These are phyloP conservation scores for Cyclargus thomasi DNA, from an alignment of 1,140 invertebrate species.

Conservation along the genomic window DNA sequence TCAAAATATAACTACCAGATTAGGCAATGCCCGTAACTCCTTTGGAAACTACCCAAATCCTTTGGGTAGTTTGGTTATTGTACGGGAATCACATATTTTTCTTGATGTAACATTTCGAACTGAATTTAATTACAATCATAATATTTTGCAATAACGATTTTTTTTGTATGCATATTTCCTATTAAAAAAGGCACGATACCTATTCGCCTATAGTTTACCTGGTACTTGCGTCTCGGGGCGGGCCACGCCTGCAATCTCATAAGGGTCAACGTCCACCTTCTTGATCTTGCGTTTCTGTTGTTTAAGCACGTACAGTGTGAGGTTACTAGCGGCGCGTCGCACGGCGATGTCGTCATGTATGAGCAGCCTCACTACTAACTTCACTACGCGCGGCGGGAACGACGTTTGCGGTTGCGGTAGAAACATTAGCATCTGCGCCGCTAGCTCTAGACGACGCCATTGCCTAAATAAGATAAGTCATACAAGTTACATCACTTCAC, in stretches of 20 bases:
- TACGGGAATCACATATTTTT: too few species aligned
- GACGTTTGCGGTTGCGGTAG: constrained; percentile 81
- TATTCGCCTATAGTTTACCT: constrained; percentile 33
- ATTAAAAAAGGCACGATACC: too few species aligned
- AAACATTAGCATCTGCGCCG: constrained; percentile 83
- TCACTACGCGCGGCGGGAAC: constrained; percentile 79
- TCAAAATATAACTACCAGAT: too few species aligned
- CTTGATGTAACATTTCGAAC: too few species aligned
- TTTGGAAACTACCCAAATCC: too few species aligned
- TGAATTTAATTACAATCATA: too few species aligned
- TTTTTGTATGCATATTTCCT: too few species aligned
- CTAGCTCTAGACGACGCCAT: constrained; percentile 87
- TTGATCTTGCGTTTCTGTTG: constrained; percentile 85
- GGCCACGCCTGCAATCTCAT: constrained; percentile 47
- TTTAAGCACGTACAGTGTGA: constrained; percentile 81
- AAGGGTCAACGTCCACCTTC: constrained; percentile 77
- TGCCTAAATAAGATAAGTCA: constrained; percentile 79
- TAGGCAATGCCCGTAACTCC: too few species aligned
- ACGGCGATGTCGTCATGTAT: constrained; percentile 86
- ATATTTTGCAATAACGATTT: too few species aligned
- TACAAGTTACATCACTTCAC: too few species aligned
- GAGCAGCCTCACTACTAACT: constrained; percentile 81
- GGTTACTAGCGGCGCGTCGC: constrained; percentile 81
- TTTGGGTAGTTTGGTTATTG: too few species aligned
- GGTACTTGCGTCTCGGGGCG: constrained; percentile 44